Base-by-base conservation (phyloP, 2,113 vertebrate genomes). In the Apistogramma diplotaenia region DNA sequence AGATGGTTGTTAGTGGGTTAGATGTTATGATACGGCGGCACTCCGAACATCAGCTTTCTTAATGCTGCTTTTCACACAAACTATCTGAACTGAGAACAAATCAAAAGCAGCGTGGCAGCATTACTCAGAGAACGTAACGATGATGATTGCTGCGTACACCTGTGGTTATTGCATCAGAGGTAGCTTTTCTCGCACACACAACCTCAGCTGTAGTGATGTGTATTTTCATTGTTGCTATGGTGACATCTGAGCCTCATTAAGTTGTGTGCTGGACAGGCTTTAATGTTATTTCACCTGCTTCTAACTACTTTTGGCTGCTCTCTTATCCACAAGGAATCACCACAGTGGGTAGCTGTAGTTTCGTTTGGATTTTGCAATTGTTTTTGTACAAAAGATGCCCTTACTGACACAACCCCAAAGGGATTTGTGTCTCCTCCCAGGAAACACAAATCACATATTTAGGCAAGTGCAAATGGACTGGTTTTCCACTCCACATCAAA, bases 331-430 rank as follows among this genome's bases (percentile, higher is more conserved):
- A 62, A 62, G 19, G 33, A 12, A 0, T 23, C 60, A 40, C 60
- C 35, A 23, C 60, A 40, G 33, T 6, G 3, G 21, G 59, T 37
- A 0, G 19, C 6, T 0, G 21, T 21, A 1, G 21, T 15, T 8
- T n/a, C n/a, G 59, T 37, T 62, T n/a, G 0, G 1, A 0, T 16
- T 62, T 40, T 62, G 33, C 12, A 40, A n/a, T 23, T 40, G 3
- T 35, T 35, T 13, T 0, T 35, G n/a, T 40, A 40, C 4, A 62
- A n/a, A 1, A 62, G 15, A 62, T 40, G 60, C 12, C 12, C 12
- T 23, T 40, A 33, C 33, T 62, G 60, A 62, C 12, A 62, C 12
- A 0, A 40, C 21, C 19, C n/a, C 19, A 37, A 0, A 31, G 29
- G 29, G 29, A 31, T 31, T 31, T 31, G 29, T 31, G 29, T 31